Percentiles rank a stretch among this genome's conserved stretches.
Evolutionary conservation across 2,113 vertebrate species (phyloP).

Genomic region (Tragelaphus scriptus): DNA sequence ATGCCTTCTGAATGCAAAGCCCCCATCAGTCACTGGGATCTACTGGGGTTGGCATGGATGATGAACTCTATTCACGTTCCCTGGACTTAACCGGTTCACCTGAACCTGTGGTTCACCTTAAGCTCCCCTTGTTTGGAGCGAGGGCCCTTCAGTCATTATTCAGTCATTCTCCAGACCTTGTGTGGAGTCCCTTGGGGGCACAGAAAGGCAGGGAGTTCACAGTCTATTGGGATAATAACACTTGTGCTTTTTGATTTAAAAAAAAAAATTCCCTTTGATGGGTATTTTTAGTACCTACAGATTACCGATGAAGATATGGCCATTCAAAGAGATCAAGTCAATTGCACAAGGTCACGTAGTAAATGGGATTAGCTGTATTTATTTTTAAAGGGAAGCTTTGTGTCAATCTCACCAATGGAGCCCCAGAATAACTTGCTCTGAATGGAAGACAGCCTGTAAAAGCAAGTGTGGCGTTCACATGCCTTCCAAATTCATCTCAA

Average conservation of each 20-base stretch:
- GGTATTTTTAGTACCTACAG: slow-evolving; percentile 29
- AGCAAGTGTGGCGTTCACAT: background rate
- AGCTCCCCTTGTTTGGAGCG: background rate
- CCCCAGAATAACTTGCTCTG: background rate
- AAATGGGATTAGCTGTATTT: slow-evolving; percentile 31
- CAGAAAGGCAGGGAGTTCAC: background rate
- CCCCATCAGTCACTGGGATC: background rate
- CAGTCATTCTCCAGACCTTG: background rate
- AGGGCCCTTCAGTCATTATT: background rate
- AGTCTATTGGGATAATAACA: background rate
- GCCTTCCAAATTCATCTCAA: background rate
- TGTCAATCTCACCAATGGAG: background rate
- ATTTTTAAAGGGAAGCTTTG: slow-evolving; percentile 28
- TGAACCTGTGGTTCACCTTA: background rate
- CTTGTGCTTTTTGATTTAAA: background rate
- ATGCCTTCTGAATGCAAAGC: background rate
- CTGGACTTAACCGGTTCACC: background rate
- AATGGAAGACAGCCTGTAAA: background rate
- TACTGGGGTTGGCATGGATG: background rate
- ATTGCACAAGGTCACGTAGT: background rate
- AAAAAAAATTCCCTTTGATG: background rate
- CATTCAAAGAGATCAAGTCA: slow-evolving; percentile 14
- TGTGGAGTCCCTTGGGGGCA: background rate
- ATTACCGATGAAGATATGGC: background rate
- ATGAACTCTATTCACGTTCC: background rate